Evolutionary conservation across 2,113 vertebrate genomes (phyloP), one percentile per base, ranked within the genome.

Genomic region (Oceanites oceanicus): DNA sequence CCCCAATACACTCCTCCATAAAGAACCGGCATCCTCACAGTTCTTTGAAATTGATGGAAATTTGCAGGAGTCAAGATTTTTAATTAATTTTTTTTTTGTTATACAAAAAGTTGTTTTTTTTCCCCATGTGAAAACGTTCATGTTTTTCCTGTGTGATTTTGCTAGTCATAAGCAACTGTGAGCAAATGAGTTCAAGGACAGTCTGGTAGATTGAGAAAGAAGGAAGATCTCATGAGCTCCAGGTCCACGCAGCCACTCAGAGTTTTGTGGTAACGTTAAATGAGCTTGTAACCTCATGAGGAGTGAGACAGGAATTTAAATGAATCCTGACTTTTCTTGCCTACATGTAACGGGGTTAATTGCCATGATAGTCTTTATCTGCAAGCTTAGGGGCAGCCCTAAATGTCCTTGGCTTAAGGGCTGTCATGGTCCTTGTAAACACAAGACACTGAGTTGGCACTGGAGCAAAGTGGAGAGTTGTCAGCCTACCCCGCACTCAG

Each of bases 71-170:
- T 12, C 32, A 27, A 59, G 8, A 4, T 6, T 26, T 53, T 23
- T 17, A 50, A 67, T 67, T 32, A 67, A 76, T n/a, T n/a, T n/a
- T 19, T 3, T 23, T 3, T 62, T 36, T 49, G 29, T 62, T 67
- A 36, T 44, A 45, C 38, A 73, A 52, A 65, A 86, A 77, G 27
- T 17, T 47, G 44, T 2, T 0, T 2, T 26, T 26, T 61, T 40
- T 26, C 23, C 27, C 27, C 44, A 7, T 0, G 0, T 68, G 56
- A 61, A 82, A 47, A 9, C 2, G 3, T 34, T 63, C 8, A 1
- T 4, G 0, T 55, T 88, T 95, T 50, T 45, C 55, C 59, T 19
- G 1, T 1, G 8, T 13, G 26, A 22, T 36, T 59, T 80, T 88
- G 42, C 15, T 45, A 61, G 27, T n/a, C 27, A 1, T 11, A 44